Evolutionary conservation across 2,888 invertebrate genomes (phyloP).

Genomic region (Acronicta leporina): DNA sequence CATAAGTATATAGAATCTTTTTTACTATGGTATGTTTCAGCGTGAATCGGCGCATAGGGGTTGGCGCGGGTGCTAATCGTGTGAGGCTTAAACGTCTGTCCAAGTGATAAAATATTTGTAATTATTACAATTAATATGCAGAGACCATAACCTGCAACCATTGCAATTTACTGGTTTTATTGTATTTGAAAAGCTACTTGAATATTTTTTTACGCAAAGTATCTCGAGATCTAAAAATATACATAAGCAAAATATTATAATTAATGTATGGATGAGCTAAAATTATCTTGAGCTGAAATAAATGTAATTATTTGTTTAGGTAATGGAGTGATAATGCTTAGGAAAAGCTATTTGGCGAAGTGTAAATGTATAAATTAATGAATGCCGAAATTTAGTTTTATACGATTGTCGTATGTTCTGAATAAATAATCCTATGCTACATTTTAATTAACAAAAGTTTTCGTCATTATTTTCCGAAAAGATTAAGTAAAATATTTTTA

Average conservation of each 20-base stretch:
- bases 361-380: conserved; percentile 86
- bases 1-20: conserved; percentile 32
- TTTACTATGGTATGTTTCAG: neutral
- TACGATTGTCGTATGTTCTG: conserved; percentile 74
- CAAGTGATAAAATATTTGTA: conserved; percentile 27
- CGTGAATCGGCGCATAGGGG: conserved; percentile 7
- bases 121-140: conserved; percentile 32
- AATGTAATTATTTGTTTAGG: conserved; percentile 77
- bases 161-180: conserved; percentile 50
- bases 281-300: conserved; percentile 71
- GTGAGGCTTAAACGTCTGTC: conserved; percentile 17
- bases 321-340: conserved; percentile 80
- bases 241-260: conserved; percentile 59
- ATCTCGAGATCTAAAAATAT: conserved; percentile 69
- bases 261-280: conserved; percentile 68
- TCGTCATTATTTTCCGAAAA: conserved; percentile 14
- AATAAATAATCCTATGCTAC: conserved; percentile 32
- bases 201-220: conserved; percentile 55
- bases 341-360: conserved; percentile 77
- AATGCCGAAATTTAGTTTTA: conserved; percentile 75
- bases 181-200: conserved; percentile 50
- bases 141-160: conserved; percentile 40
- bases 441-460: too few relatives aligned
- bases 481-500: neutral
- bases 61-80: conserved; percentile 10